Evolutionary conservation across 2,797 vertebrate genomes (phyloP).

Genomic region (Coilia nasus): DNA sequence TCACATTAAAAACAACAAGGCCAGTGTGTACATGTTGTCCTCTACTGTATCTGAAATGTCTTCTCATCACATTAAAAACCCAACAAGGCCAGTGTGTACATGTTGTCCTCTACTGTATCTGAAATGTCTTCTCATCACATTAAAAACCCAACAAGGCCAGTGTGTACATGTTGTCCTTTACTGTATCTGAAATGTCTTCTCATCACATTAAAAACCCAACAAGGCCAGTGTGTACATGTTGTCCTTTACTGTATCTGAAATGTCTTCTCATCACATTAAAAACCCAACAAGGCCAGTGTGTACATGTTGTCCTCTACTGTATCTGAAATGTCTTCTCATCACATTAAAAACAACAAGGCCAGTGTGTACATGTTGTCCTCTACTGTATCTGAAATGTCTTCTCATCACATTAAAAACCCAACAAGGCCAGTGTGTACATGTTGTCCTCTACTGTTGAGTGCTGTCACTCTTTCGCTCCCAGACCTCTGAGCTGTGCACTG

Average conservation of each 20-base stretch:
- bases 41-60: not conserved
- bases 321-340: too few species aligned
- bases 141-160: not conserved
- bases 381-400: not conserved
- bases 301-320: too few species aligned
- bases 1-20: too few species aligned
- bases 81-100: not conserved
- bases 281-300: too few species aligned
- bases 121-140: not conserved
- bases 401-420: not conserved
- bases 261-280: too few species aligned
- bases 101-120: not conserved
- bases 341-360: too few species aligned
- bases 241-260: not conserved
- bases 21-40: too few species aligned
- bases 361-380: too few species aligned
- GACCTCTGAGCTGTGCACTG: not conserved
- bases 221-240: not conserved
- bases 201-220: not conserved
- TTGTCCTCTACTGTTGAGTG: slow-evolving; percentile 6
- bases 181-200: not conserved
- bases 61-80: not conserved
- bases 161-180: not conserved
- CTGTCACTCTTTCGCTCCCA: slow-evolving; percentile 15
- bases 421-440: not conserved